These are phyloP conservation scores for Metopia argyrocephala DNA, from an alignment of 2,888 invertebrate species.

Conservation along the genomic window DNA sequence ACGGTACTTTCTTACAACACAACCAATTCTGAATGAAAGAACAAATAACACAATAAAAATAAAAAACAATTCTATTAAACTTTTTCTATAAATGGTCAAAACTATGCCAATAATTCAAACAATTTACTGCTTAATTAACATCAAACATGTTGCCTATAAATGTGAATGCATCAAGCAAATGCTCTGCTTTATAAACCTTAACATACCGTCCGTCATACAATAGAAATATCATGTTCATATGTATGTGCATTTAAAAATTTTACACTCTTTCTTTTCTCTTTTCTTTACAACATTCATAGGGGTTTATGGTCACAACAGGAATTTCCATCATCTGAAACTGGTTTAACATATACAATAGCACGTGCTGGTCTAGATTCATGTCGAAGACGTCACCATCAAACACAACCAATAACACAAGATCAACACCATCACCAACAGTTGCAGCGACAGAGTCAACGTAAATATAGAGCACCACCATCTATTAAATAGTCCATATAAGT, in stretches of 20 bases:
- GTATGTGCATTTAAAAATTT: slow-evolving; percentile 17
- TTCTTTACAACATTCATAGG: slow-evolving; percentile 53
- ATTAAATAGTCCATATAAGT: slow-evolving; percentile 71
- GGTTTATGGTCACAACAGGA: slow-evolving; percentile 76
- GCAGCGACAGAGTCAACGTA: slow-evolving; percentile 68
- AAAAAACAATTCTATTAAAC: slow-evolving; percentile 24
- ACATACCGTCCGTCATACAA: background rate
- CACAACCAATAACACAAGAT: slow-evolving; percentile 65
- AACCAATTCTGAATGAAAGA: slow-evolving; percentile 20
- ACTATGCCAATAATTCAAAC: slow-evolving; percentile 60
- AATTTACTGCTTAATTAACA: slow-evolving; percentile 50
- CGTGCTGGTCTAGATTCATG: slow-evolving; percentile 72
- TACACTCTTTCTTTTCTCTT: background rate
- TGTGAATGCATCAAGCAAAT: background rate
- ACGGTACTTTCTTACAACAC: slow-evolving; percentile 51
- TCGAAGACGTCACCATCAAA: slow-evolving; percentile 69
- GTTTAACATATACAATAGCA: slow-evolving; percentile 77
- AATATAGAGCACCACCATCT: slow-evolving; percentile 57
- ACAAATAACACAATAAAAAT: slow-evolving; percentile 13
- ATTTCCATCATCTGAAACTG: slow-evolving; percentile 76
- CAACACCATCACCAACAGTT: slow-evolving; percentile 69
- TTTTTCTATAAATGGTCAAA: slow-evolving; percentile 38
- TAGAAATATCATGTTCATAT: background rate
- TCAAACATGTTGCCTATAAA: slow-evolving; percentile 27
- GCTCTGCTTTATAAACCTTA: background rate